Base-by-base conservation (phyloP, 1,140 invertebrate genomes). In the Phymorhynchus buccinoides region DNA sequence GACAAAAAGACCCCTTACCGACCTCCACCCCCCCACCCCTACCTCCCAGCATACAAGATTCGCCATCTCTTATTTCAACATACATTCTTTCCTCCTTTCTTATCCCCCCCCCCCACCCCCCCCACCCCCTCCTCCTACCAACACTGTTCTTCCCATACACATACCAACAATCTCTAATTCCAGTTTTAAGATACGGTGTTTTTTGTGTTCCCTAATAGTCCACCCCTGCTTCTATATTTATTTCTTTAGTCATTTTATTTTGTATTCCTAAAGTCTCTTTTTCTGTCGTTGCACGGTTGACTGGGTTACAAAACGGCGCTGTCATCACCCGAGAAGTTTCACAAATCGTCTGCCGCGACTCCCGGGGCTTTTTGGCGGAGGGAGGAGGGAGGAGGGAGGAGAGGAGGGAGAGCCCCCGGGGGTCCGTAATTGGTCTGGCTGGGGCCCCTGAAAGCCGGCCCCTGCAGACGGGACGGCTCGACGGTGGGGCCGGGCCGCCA, bases 221-320 rank as follows among this genome's bases (percentile, higher is more conserved):
- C n/a, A n/a, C n/a, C n/a, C n/a, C n/a, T n/a, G n/a, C n/a, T n/a
- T n/a, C n/a, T n/a, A n/a, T n/a, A n/a, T n/a, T n/a, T n/a, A n/a
- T n/a, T n/a, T n/a, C n/a, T n/a, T n/a, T n/a, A n/a, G n/a, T n/a
- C n/a, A n/a, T n/a, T n/a, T n/a, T n/a, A n/a, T n/a, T n/a, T n/a
- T n/a, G n/a, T n/a, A n/a, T n/a, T n/a, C n/a, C n/a, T n/a, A n/a
- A n/a, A n/a, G n/a, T n/a, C n/a, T n/a, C n/a, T n/a, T n/a, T n/a
- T n/a, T n/a, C n/a, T n/a, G n/a, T n/a, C n/a, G n/a, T n/a, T n/a
- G n/a, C 56, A 62, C 27, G 56, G 56, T 22, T 62, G 56, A 62
- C 56, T 62, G 56, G 56, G 27, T 62, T 62, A 62, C 56, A 62
- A 62, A 62, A 62, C 56, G 56, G 7, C 56, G 56, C 56, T 62